Conservation (phyloP, 2,888 invertebrate species). For the Barypeithes pellucidus region DNA sequence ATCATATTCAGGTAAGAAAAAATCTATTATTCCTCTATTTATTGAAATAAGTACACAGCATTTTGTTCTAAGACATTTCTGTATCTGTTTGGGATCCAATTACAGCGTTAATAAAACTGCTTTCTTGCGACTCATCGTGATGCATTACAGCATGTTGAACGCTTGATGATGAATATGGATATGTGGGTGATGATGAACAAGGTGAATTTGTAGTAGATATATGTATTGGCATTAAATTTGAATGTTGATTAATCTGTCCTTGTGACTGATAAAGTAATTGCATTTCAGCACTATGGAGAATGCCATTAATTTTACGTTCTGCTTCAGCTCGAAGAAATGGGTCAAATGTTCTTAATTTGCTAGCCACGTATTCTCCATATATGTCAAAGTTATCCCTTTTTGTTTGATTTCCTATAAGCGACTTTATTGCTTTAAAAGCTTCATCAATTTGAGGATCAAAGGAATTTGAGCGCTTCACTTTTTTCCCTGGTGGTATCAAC, state of each 20-base stretch:
- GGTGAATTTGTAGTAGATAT: slow-evolving; percentile 6
- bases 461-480: no score
- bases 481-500: neutral
- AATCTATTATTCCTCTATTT: no score
- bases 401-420: slow-evolving; percentile 30
- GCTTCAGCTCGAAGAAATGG: slow-evolving; percentile 5
- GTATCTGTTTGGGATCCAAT: no score
- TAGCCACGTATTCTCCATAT: slow-evolving; percentile 36
- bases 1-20: no score
- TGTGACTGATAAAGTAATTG: no score
- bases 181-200: neutral
- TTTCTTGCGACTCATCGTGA: no score
- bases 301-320: slow-evolving; percentile 11
- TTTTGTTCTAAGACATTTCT: no score
- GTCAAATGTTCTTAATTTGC: slow-evolving; percentile 19
- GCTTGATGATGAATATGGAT: slow-evolving; percentile 7
- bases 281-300: slow-evolving; percentile 18
- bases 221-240: neutral
- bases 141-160: slow-evolving; percentile 18
- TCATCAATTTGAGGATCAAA: slow-evolving; percentile 9
- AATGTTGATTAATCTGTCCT: no score
- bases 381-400: slow-evolving; percentile 37
- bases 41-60: no score
- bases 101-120: no score
- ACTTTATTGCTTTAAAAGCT: slow-evolving; percentile 10